Percentiles rank a stretch among this genome's conserved stretches.
These are phyloP conservation scores for Petrocephalus microphthalmus DNA, from an alignment of 2,113 vertebrate species.

Conservation along the genomic window DNA sequence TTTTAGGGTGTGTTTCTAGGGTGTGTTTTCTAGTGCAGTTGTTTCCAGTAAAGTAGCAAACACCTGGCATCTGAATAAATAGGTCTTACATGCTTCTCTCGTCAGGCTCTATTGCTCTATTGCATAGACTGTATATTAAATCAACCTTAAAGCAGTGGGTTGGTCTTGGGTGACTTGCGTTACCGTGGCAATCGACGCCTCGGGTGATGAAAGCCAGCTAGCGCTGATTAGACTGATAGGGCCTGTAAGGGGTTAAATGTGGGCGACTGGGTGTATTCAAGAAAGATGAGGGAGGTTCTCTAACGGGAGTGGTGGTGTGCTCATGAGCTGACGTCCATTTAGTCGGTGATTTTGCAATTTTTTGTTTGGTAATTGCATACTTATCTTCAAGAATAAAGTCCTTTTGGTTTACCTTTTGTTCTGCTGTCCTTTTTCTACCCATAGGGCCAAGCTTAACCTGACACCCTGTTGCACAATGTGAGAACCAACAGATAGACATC, in stretches of 20 bases:
- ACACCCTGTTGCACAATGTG: not conserved
- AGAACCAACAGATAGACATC: not conserved
- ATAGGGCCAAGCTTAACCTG: not conserved
- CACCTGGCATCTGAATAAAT: not conserved
- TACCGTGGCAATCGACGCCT: not conserved
- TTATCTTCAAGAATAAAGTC: not conserved
- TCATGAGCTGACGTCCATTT: not conserved
- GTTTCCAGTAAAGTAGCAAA: not conserved
- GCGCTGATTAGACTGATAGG: not conserved
- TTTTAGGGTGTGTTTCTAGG: not conserved
- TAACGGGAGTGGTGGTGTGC: not conserved
- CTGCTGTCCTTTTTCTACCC: not conserved
- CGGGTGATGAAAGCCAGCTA: not conserved
- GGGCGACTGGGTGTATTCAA: not conserved
- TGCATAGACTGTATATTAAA: not conserved
- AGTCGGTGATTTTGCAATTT: not conserved
- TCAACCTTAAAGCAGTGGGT: not conserved
- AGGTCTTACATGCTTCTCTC: not conserved
- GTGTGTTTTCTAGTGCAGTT: not conserved
- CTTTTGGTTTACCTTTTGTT: not conserved
- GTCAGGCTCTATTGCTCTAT: not conserved
- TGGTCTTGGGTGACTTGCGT: not conserved
- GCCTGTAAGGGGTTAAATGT: not conserved
- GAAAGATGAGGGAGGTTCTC: not conserved
- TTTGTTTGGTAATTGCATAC: not conserved